These are phyloP conservation scores for Eulemur macaco DNA, from an alignment of 2,113 vertebrate genomes.

Conservation along the genomic window DNA sequence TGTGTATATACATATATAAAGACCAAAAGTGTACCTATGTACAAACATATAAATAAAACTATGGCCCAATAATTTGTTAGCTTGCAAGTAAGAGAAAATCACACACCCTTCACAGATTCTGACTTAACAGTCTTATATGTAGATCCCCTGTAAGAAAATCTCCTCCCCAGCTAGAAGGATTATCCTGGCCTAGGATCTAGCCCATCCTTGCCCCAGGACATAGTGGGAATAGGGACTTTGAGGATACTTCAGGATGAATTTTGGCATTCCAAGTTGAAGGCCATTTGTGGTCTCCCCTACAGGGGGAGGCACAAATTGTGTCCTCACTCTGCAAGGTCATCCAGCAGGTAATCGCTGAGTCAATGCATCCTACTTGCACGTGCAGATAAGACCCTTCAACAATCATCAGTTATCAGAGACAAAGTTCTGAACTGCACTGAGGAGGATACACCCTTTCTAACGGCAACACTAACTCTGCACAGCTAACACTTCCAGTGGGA, in stretches of 20 bases:
- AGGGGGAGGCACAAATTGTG: not conserved
- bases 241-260: not conserved
- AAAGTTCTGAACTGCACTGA: not conserved
- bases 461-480: not conserved
- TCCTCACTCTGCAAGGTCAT: not conserved
- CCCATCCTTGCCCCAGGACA: not conserved
- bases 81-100: not conserved
- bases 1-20: not conserved
- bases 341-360: not conserved
- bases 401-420: not conserved
- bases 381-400: not conserved
- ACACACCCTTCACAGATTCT: not conserved
- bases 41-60: not conserved
- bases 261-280: not conserved
- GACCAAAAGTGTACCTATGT: not conserved
- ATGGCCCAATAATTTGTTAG: not conserved
- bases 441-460: not conserved
- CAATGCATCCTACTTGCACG: not conserved
- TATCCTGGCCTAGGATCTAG: not conserved
- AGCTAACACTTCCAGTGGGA: not conserved
- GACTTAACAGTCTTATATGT: not conserved
- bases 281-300: not conserved
- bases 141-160: not conserved
- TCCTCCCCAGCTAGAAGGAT: not conserved
- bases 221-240: not conserved